These are phyloP conservation scores for Allolobophora icterica DNA, from an alignment of 2,888 invertebrate species.

Conservation along the genomic window DNA sequence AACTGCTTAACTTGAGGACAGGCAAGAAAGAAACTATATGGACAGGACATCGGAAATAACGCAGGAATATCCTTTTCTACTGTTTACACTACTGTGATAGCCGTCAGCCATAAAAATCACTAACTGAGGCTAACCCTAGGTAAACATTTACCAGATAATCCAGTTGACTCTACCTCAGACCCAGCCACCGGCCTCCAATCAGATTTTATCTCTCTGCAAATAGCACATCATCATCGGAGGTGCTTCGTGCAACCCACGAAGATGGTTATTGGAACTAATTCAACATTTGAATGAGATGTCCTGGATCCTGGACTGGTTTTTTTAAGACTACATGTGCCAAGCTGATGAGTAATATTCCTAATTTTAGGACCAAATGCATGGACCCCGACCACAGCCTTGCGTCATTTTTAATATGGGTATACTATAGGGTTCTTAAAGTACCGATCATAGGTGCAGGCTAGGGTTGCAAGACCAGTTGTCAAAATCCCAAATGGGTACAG, in stretches of 20 bases:
- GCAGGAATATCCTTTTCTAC: background rate
- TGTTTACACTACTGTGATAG: background rate
- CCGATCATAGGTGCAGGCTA: background rate
- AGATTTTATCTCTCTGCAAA: background rate
- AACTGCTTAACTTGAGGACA: background rate
- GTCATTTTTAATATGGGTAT: too few species aligned
- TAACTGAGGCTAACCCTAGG: background rate
- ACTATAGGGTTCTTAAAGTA: background rate
- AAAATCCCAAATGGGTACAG: background rate
- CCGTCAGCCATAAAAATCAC: conserved; percentile 4
- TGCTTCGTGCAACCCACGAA: background rate
- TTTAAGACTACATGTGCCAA: background rate
- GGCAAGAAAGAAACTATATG: background rate
- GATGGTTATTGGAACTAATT: background rate
- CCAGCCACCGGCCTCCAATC: background rate
- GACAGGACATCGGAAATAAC: background rate
- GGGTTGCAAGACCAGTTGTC: background rate
- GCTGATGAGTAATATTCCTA: background rate
- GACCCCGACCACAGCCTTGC: background rate
- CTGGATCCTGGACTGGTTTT: background rate
- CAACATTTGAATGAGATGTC: background rate
- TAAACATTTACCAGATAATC: background rate
- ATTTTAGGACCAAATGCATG: background rate
- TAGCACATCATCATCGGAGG: background rate
- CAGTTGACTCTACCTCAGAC: background rate